Conservation (phyloP, 1,140 invertebrate genomes). For the Palaemon carinicauda region DNA sequence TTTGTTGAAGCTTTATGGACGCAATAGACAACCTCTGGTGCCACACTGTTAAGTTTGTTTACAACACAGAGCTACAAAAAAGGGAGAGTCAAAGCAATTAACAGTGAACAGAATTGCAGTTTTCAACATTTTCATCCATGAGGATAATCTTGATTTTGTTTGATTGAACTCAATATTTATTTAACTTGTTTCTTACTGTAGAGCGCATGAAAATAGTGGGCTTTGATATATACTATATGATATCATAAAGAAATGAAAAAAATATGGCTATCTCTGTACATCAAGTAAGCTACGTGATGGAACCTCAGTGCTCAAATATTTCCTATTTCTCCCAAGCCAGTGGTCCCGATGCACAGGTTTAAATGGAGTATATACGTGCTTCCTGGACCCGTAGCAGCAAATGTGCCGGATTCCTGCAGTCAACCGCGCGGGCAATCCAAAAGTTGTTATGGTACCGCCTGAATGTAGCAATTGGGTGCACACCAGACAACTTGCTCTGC, state of each 20-base stretch:
- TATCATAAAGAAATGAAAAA: constrained; percentile 42
- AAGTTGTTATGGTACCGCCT: background rate
- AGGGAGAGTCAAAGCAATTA: too few relatives aligned
- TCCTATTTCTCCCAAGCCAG: constrained; percentile 25
- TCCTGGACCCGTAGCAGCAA: background rate
- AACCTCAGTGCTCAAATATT: constrained; percentile 47
- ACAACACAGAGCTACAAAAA: too few relatives aligned
- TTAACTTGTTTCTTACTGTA: constrained; percentile 38
- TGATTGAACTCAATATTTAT: background rate
- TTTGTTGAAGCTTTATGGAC: too few relatives aligned
- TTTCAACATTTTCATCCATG: background rate
- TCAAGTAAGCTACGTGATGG: constrained; percentile 53
- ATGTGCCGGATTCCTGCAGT: background rate
- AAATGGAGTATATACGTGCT: background rate
- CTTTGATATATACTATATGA: constrained; percentile 49
- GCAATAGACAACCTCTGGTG: too few relatives aligned
- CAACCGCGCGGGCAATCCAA: background rate
- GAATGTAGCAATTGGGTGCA: background rate
- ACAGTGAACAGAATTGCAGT: too few relatives aligned
- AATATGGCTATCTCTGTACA: constrained; percentile 46
- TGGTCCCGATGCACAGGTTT: constrained; percentile 12
- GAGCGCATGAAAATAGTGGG: constrained; percentile 55
- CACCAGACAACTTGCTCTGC: background rate
- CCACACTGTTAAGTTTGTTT: too few relatives aligned
- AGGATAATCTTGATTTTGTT: too few relatives aligned